These are phyloP conservation scores for Trichogramma evanescens DNA, from an alignment of 2,888 invertebrate species.

Conservation along the genomic window DNA sequence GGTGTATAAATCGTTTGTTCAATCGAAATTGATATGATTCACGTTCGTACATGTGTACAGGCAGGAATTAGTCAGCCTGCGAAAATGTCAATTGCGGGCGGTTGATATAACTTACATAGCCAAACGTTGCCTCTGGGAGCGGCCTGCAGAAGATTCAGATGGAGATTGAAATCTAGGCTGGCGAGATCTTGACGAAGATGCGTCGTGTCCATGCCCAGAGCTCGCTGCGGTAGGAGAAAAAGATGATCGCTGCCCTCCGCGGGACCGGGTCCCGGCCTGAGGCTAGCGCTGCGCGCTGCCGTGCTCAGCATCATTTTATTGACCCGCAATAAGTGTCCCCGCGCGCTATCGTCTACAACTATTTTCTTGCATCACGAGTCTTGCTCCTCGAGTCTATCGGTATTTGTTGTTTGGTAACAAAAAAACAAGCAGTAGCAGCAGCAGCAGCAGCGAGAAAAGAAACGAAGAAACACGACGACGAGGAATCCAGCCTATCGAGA, in stretches of 20 bases:
- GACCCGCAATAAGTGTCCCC: too few relatives aligned
- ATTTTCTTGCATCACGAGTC: not conserved
- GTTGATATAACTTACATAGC: slow-evolving; percentile 50
- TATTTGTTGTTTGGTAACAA: not conserved
- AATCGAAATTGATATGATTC: too few relatives aligned
- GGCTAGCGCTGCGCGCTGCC: slow-evolving; percentile 41
- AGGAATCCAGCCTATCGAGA: not conserved
- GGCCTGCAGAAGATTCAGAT: slow-evolving; percentile 50
- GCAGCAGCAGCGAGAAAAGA: not conserved
- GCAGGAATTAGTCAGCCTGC: not conserved
- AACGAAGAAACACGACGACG: not conserved
- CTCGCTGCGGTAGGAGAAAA: slow-evolving; percentile 52
- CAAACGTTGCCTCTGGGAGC: slow-evolving; percentile 55
- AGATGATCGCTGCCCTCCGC: slow-evolving; percentile 54
- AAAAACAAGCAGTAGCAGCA: not conserved
- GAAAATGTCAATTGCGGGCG: not conserved
- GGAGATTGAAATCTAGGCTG: slow-evolving; percentile 51
- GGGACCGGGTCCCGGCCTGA: slow-evolving; percentile 38
- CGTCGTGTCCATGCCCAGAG: slow-evolving; percentile 52
- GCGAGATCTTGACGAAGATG: slow-evolving; percentile 53
- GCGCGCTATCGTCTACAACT: too few relatives aligned
- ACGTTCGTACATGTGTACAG: too few relatives aligned
- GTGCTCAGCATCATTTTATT: slow-evolving; percentile 39
- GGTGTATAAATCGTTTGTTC: too few relatives aligned
- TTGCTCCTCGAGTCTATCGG: slow-evolving; percentile 7